Evolutionary conservation across 2,113 vertebrate species (phyloP).

Genomic region (Calonectris borealis): DNA sequence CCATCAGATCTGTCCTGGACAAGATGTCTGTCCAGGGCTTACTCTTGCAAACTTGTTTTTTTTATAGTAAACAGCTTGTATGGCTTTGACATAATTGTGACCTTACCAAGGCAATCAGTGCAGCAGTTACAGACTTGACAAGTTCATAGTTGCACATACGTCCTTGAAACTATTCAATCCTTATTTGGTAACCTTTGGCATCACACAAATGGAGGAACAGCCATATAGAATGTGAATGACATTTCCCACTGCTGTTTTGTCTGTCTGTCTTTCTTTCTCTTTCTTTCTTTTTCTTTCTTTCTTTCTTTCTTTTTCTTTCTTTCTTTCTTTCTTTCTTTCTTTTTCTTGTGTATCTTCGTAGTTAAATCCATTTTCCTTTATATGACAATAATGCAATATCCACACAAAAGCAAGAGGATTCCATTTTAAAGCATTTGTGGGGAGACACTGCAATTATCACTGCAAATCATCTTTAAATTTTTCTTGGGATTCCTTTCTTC

Average conservation of each 20-base stretch:
- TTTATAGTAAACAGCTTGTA: neutral
- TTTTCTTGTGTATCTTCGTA: neutral
- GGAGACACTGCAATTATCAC: neutral
- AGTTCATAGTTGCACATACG: neutral
- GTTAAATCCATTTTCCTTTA: neutral
- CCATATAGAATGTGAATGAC: neutral
- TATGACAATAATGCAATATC: neutral
- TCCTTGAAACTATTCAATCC: neutral
- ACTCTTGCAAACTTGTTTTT: neutral
- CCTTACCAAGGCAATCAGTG: neutral
- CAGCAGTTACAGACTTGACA: neutral
- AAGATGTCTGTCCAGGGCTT: neutral
- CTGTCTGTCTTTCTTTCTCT: no score
- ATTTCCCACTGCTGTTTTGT: neutral
- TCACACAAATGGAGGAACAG: neutral
- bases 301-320: neutral
- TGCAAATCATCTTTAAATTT: neutral
- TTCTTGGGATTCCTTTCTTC: neutral
- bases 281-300: neutral
- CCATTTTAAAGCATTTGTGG: neutral
- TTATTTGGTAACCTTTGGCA: neutral
- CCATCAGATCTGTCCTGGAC: neutral
- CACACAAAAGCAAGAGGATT: neutral
- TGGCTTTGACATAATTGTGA: neutral
- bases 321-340: no score